Evolutionary conservation across 2,797 vertebrate species (phyloP).

Genomic region (Acomys russatus): DNA sequence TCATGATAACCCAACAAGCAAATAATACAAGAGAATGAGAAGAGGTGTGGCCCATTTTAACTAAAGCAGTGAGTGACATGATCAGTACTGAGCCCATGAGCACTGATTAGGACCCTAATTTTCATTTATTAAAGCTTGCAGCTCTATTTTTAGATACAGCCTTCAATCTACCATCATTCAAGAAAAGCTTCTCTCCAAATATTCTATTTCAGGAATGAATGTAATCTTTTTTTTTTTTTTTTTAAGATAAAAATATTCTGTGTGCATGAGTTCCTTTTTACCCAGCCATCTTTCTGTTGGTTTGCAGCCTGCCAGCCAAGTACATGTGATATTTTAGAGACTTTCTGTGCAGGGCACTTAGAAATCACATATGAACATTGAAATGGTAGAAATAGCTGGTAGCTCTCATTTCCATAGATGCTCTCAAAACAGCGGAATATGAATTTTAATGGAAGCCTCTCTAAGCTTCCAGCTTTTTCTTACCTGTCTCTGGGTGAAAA

Average conservation of each 20-base stretch:
- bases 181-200: slow-evolving; percentile 77
- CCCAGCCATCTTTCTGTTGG: slow-evolving; percentile 61
- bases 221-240: slow-evolving; percentile 64
- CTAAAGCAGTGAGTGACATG: slow-evolving; percentile 42
- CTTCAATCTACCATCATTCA: slow-evolving; percentile 80
- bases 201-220: slow-evolving; percentile 77
- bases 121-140: slow-evolving; percentile 81
- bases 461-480: slow-evolving; percentile 17
- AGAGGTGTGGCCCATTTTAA: neutral
- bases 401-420: slow-evolving; percentile 49
- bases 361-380: slow-evolving; percentile 42
- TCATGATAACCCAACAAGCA: neutral
- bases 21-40: neutral
- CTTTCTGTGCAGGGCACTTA: slow-evolving; percentile 31
- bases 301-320: slow-evolving; percentile 31
- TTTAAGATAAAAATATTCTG: slow-evolving; percentile 70
- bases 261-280: slow-evolving; percentile 66
- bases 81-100: slow-evolving; percentile 45
- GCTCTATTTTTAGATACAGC: slow-evolving; percentile 78
- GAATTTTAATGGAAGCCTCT: slow-evolving; percentile 48
- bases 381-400: slow-evolving; percentile 51
- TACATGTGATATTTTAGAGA: slow-evolving; percentile 63
- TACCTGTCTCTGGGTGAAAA: slow-evolving; percentile 49
- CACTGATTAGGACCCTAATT: slow-evolving; percentile 73
- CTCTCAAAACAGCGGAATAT: neutral